Conservation (phyloP, 2,113 vertebrate species). For the Cololabis saira region DNA sequence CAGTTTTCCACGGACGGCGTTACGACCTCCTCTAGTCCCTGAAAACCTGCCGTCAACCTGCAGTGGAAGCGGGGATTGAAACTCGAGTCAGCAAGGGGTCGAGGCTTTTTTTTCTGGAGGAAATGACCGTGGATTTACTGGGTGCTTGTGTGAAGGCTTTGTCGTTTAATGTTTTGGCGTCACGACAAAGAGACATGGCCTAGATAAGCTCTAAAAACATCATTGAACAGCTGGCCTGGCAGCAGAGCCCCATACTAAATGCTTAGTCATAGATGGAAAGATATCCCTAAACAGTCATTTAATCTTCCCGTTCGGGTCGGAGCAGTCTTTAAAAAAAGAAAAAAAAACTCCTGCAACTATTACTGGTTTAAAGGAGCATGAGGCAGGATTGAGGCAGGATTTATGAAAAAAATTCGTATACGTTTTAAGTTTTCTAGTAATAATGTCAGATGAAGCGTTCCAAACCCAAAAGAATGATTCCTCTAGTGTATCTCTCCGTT, state of each 20-base stretch:
- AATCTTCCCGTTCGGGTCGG: too few species aligned
- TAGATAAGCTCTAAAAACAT: neutral
- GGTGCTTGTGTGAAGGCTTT: constrained; percentile 5
- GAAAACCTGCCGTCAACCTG: constrained; percentile 3
- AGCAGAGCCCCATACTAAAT: neutral
- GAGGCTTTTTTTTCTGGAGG: neutral
- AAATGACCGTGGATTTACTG: neutral
- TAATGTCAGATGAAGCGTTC: too few species aligned
- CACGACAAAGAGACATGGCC: neutral
- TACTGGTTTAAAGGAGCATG: too few species aligned
- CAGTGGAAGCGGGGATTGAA: neutral
- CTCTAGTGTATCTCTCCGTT: too few species aligned
- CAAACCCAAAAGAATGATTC: too few species aligned
- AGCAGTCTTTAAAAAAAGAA: too few species aligned
- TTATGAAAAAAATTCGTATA: too few species aligned
- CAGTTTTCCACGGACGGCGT: neutral
- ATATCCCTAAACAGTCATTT: too few species aligned
- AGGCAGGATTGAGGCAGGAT: too few species aligned
- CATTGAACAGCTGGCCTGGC: neutral
- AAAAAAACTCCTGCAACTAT: too few species aligned
- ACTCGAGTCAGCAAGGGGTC: neutral
- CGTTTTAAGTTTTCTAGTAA: too few species aligned
- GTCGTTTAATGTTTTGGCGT: neutral
- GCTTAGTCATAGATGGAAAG: too few species aligned
- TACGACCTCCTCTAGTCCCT: neutral